Evolutionary conservation across 2,888 invertebrate genomes (phyloP).

Genomic region (Homarus gammarus): DNA sequence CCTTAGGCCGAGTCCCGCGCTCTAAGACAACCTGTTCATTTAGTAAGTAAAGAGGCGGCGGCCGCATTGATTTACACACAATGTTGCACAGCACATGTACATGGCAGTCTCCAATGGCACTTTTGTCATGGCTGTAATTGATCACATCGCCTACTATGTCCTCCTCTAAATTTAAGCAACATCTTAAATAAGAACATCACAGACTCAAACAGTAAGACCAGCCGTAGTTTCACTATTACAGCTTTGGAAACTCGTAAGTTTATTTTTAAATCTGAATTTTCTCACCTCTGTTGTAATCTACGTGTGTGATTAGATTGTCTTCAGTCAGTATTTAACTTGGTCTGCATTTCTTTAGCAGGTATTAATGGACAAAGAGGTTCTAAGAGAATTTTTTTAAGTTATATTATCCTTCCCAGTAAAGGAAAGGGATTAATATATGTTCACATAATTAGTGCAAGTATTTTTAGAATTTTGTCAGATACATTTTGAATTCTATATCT

Average conservation of each 20-base stretch:
- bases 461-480: no score
- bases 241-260: background rate
- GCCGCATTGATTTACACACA: slow-evolving; percentile 22
- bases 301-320: no score
- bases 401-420: no score
- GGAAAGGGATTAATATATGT: no score
- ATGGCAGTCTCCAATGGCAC: slow-evolving; percentile 8
- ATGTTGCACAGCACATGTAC: slow-evolving; percentile 58
- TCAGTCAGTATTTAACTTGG: no score
- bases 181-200: background rate
- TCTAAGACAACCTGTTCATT: slow-evolving; percentile 74
- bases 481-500: no score
- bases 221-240: background rate
- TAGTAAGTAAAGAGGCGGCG: slow-evolving; percentile 68
- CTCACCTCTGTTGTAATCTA: no score
- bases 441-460: no score
- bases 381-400: no score
- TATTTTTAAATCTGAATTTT: no score
- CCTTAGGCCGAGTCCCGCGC: slow-evolving; percentile 71
- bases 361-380: no score
- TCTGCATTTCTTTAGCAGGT: no score
- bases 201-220: background rate
- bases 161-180: background rate
- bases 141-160: slow-evolving; percentile 30
- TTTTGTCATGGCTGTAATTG: slow-evolving; percentile 20